Evolutionary conservation across 2,888 invertebrate genomes (phyloP), one percentile per base, ranked within the genome.

Genomic region (Celastrina argiolus): DNA sequence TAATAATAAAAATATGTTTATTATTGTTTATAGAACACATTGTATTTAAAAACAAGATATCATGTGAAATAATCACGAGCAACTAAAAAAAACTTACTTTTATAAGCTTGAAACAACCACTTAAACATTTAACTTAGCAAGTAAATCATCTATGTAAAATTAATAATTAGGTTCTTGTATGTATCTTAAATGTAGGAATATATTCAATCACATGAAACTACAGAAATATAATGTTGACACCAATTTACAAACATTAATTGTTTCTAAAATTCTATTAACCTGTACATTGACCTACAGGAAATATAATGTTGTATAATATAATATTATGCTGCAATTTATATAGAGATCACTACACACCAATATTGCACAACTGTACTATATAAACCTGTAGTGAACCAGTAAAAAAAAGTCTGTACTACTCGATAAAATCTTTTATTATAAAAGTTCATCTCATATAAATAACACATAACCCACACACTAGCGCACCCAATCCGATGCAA

Each of bases 381-480:
- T 36, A 39, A 39, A 51, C 28, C 14, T 18, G 31, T 31, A 45
- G 31, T 26, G 51, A 51, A 12, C 51, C 51, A 51, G 22, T 45
- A 73, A 72, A 73, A 67, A 74, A 76, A 76, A 74, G 67, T 72
- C 70, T 69, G 78, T 82, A 82, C 78, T 81, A 85, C 76, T 82
- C 80, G 84, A 88, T 58, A 85, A 87, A 85, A 84, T 85, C 83
- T 85, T 89, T 91, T 89, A 90, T 89, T 90, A 90, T 91, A 90
- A 91, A 91, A 91, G 85, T 89, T 88, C 81, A 83, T 85, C 81
- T 87, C 80, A 87, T 91, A 91, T 91, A 91, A 91, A 91, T 88
- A 91, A 84, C 90, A 91, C 89, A 91, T 90, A 86, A 84, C 89
- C 91, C 90, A 87, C 85, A 80, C 87, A 77, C 80, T 77, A 75